Base-by-base conservation (phyloP, 2,797 vertebrate genomes). In the Alfaro cultratus region DNA sequence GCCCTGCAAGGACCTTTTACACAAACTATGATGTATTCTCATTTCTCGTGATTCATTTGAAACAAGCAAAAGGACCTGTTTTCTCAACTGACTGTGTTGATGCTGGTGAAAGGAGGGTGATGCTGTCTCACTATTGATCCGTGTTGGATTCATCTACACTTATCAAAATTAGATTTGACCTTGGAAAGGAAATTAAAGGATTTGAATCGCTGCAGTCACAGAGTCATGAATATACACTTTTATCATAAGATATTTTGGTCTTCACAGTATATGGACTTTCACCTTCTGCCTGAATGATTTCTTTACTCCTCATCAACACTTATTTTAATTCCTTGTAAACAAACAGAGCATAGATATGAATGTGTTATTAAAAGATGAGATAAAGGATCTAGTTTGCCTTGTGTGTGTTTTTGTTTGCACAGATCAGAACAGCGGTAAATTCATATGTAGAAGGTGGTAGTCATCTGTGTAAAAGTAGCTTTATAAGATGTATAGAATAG, bases 341-440 rank as follows among this genome's bases (percentile, higher is more conserved):
- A 96, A 96, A 94, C 95, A 95, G 95, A 95, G 92, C 95, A 96
- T 96, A 96, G 96, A 95, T 95, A 96, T 96, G 95, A 96, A 96
- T 96, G 95, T 96, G 95, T 95, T 95, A 96, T 95, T 96, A 96
- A 96, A 96, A 95, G 94, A 95, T 89, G 92, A 95, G 92, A 96
- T 95, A 95, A 96, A 43, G 83, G 93, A 93, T 26, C n/a, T 4
- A 23, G 4, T 74, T 1, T 79, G 9, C 74, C 83, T 64, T 39
- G 29, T 45, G 31, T 39, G 41, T 89, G 43, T 68, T 21, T 67
- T 68, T 75, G n/a, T 75, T 36, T 36, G 26, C 29, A 68, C 64
- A 36, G 6, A 39, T 67, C 18, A 39, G 21, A 39, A 41, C 36
- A 45, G 2, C 5, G 0, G 39, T 71, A 9, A 7, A 45, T 71